Conservation (phyloP, 2,113 vertebrate species). For the Athene noctua region DNA sequence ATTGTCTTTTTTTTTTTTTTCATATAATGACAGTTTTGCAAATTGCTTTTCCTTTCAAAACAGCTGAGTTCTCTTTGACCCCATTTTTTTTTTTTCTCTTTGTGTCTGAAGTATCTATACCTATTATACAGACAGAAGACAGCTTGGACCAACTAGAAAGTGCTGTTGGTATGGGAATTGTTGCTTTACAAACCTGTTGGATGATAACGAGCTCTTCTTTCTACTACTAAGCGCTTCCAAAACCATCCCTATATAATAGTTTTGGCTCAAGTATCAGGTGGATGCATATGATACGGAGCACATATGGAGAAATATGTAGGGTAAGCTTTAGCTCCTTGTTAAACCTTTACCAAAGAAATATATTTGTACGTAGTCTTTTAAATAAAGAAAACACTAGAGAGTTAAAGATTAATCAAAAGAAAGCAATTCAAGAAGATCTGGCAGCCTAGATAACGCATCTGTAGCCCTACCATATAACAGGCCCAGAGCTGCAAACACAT, state of each 20-base stretch:
- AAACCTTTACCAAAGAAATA: background rate
- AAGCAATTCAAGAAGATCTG: background rate
- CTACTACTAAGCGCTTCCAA: background rate
- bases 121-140: background rate
- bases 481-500: constrained; percentile 24
- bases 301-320: background rate
- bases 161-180: background rate
- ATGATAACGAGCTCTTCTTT: background rate
- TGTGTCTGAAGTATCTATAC: background rate
- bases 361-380: background rate
- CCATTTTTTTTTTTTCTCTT: background rate
- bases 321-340: background rate
- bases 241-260: background rate
- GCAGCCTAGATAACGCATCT: background rate
- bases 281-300: background rate
- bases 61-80: background rate
- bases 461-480: background rate
- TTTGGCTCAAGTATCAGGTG: background rate
- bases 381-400: background rate
- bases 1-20: background rate
- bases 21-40: background rate
- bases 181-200: background rate
- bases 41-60: background rate
- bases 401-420: background rate
- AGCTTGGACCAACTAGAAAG: background rate